Percentiles rank a stretch among this genome's conserved stretches.
These are phyloP conservation scores for Leptonema lineaticorne DNA, from an alignment of 1,140 invertebrate species.

Conservation along the genomic window DNA sequence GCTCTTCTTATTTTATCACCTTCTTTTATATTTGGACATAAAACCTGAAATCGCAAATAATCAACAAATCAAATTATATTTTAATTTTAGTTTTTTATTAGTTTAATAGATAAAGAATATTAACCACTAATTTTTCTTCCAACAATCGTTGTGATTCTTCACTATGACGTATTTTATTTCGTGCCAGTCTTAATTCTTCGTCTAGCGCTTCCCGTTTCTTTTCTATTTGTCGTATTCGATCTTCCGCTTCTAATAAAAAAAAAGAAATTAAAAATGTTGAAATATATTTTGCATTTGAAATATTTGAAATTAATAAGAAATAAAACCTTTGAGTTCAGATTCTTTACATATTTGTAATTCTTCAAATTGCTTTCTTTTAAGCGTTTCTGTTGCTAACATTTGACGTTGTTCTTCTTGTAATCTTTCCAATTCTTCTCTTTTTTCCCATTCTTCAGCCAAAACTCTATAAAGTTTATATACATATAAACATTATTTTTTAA, in stretches of 20 bases:
- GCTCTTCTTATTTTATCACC: constrained; percentile 58
- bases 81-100: background rate
- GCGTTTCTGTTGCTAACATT: constrained; percentile 70
- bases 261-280: constrained; percentile 19
- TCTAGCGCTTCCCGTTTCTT: constrained; percentile 67
- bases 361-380: constrained; percentile 74
- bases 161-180: constrained; percentile 65
- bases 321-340: constrained; percentile 61
- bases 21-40: constrained; percentile 43
- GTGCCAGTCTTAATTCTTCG: constrained; percentile 63
- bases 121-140: constrained; percentile 62
- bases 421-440: constrained; percentile 73
- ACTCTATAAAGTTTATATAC: too few species aligned
- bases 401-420: constrained; percentile 73
- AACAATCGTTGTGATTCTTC: constrained; percentile 67
- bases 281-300: background rate
- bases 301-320: background rate
- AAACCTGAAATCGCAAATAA: constrained; percentile 30
- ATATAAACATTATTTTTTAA: too few species aligned
- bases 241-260: constrained; percentile 62
- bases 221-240: constrained; percentile 66
- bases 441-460: constrained; percentile 80
- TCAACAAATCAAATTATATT: background rate
- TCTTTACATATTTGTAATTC: constrained; percentile 70
- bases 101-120: background rate